phyloP scores from a whole-genome alignment of 1,140 invertebrate species.

The Eciton burchellii region DNA sequence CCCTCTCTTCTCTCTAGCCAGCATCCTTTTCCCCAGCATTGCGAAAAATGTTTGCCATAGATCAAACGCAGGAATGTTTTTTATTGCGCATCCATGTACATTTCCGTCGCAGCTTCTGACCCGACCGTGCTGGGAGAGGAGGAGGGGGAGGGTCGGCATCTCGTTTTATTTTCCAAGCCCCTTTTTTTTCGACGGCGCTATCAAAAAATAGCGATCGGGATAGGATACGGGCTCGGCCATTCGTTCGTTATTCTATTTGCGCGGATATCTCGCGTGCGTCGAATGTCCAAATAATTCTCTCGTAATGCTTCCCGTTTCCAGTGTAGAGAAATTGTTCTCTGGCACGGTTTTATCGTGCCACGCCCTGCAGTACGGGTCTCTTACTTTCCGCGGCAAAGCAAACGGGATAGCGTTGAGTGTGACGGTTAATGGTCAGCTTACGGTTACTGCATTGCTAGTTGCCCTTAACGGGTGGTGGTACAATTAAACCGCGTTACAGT shows the following conservation, averaged over 20 bases:
- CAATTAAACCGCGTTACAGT: conserved; percentile 83
- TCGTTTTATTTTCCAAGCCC: conserved; percentile 41
- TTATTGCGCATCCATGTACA: conserved; percentile 55
- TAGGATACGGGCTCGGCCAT: conserved; percentile 37
- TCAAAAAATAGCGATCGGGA: conserved; percentile 48
- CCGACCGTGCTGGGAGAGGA: not conserved
- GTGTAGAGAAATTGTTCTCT: conserved; percentile 12
- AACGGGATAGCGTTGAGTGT: conserved; percentile 61
- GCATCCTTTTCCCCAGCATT: not conserved
- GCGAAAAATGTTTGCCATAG: conserved; percentile 58
- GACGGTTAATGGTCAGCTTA: conserved; percentile 77
- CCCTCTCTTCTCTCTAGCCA: not conserved
- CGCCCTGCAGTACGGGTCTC: not conserved
- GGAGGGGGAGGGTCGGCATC: conserved; percentile 2
- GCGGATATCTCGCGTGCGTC: conserved; percentile 33
- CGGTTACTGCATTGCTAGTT: conserved; percentile 71
- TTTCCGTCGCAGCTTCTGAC: conserved; percentile 59
- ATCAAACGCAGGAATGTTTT: conserved; percentile 58
- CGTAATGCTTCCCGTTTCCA: conserved; percentile 15
- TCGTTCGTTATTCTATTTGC: conserved; percentile 54
- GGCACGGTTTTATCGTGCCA: conserved; percentile 29
- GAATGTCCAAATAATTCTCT: conserved; percentile 49
- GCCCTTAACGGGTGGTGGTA: conserved; percentile 80
- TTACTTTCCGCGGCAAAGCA: conserved; percentile 49
- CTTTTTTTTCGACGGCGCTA: conserved; percentile 38